Base-by-base conservation (phyloP, 2,113 vertebrate species). In the Ciconia stormi region DNA sequence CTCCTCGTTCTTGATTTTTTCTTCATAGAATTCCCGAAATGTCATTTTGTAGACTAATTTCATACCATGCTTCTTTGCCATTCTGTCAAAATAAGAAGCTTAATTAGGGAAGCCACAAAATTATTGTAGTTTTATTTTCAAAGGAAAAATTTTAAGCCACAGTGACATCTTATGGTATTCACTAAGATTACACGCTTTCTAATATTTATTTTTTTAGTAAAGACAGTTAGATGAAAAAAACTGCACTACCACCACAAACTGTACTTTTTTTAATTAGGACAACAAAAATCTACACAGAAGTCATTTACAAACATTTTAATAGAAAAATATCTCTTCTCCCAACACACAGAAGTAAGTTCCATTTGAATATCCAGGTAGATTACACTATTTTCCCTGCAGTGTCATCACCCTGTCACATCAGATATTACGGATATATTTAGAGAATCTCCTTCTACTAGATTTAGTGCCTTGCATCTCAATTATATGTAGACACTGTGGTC, bases 31-130 rank as follows among this genome's bases (percentile, higher is more conserved):
- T 93, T 99, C 99, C 2, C 97, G 97, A 98, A 99, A 99, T 13
- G 99, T 98, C 97, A 98, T 99, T 97, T 99, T 99, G 94, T 98
- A 98, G 69, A 99, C 97, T 77, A 99, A 97, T 71, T 98, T 99
- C 99, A 99, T 99, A 88, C 99, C 99, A 96, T 99, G 99, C 38
- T 98, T 98, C 97, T 99, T 99, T 0, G 99, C 99, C 99, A 99
- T 99, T 97, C 99, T 99, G 97, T 90, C 67, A 97, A 97, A 97
- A 97, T 30, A 97, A 82, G 76, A 46, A 77, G 21, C 58, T 87
- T 76, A 47, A 71, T 95, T 65, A 91, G 30, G 6, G 59, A 85
- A 92, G 8, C 25, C 5, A 10, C 17, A 73, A 89, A 73, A 82
- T 72, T 49, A 65, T 6, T 50, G 12, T 16, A 62, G 32, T 26